Evolutionary conservation across 2,113 vertebrate genomes (phyloP).

Genomic region (Riparia riparia): DNA sequence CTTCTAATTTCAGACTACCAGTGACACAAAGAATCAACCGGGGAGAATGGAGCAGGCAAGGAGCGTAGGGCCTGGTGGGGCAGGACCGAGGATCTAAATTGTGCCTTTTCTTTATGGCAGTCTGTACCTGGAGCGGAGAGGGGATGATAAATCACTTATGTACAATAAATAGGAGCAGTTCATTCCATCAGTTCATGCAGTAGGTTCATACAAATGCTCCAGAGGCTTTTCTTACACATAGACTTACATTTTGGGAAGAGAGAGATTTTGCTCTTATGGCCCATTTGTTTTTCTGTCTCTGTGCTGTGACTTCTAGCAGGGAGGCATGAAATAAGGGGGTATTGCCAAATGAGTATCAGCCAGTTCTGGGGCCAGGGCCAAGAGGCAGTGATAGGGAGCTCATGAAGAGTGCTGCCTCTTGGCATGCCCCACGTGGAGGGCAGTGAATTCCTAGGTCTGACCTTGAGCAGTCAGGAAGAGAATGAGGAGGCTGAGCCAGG

Average conservation of each 20-base stretch:
- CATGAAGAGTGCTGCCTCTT: background rate
- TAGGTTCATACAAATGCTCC: background rate
- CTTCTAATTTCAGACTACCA: background rate
- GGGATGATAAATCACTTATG: background rate
- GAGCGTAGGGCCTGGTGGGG: background rate
- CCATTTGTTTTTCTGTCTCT: slow-evolving; percentile 13
- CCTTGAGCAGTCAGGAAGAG: background rate
- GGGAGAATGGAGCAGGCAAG: background rate
- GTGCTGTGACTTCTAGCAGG: background rate
- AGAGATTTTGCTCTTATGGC: background rate
- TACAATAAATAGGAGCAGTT: background rate
- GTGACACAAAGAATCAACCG: background rate
- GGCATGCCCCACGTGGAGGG: background rate
- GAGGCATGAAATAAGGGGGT: background rate
- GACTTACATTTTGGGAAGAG: background rate
- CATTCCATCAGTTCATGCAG: background rate
- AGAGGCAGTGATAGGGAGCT: background rate
- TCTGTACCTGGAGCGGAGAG: background rate
- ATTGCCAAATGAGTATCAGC: slow-evolving; percentile 31
- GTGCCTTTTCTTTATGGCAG: background rate
- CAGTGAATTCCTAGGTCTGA: slow-evolving; percentile 12
- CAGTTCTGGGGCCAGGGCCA: slow-evolving; percentile 11
- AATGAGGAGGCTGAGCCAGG: slow-evolving; percentile 10
- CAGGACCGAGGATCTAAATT: background rate
- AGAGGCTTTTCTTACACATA: background rate